Base-by-base conservation (phyloP, 2,113 vertebrate species). In the Balaeniceps rex region DNA sequence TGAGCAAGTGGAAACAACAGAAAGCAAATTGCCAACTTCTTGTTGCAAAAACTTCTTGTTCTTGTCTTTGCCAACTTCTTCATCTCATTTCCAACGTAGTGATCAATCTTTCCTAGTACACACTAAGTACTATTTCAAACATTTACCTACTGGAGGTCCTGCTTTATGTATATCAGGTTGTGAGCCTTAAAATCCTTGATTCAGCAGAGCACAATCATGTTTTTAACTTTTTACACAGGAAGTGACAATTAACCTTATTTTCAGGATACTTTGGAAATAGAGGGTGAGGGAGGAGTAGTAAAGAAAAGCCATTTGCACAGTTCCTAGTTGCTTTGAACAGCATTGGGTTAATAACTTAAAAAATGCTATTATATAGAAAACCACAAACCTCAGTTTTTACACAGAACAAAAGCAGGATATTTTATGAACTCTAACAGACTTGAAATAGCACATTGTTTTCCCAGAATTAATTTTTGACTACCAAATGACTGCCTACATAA, bases 361-460 rank as follows among this genome's bases (percentile, higher is more conserved):
- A 79, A 79, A 44, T 6, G 10, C 4, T 40, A 71, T 78, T 76
- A 29, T 46, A 21, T 4, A 77, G 84, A 57, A 52, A 90, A 92
- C 28, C 14, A 51, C 49, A 88, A 49, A 26, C 22, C 25, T 86
- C 28, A 47, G 17, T 33, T 93, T 95, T 89, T 66, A 82, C 42
- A 60, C 7, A 74, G 34, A 93, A 86, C 33, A 84, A 54, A 42
- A 90, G 65, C 33, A 80, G 47, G 24, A 49, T 90, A 49, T 75
- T 60, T 60, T 80, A 83, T 84, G 68, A 95, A 58, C 29, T 91
- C n/a, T 78, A 68, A 85, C 28, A 42, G 47, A 66, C 36, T 69
- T 95, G 52, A 90, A 95, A 95, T 40, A 76, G 44, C 64, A 70
- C n/a, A 24, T 60, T 93, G 58, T 87, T 77, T 89, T 94, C n/a